Evolutionary conservation across 2,113 vertebrate species (phyloP), one percentile per base, ranked within the genome.

Genomic region (Solea senegalensis): DNA sequence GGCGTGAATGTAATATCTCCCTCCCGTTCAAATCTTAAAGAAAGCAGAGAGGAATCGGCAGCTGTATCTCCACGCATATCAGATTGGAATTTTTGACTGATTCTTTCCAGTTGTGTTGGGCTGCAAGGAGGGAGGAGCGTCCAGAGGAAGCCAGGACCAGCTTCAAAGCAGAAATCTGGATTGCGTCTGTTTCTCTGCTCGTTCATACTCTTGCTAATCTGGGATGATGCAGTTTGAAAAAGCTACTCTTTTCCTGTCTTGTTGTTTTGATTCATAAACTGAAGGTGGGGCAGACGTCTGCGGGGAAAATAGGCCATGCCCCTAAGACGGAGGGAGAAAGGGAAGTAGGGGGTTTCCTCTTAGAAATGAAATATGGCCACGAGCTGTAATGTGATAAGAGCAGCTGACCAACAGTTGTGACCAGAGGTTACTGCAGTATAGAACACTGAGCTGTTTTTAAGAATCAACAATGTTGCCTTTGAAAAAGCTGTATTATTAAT

Each of bases 391-490:
- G 55, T 72, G 69, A 77, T 80, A 64, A 49, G 54, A 82, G 50
- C 11, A 50, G 60, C 54, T 45, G 28, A 67, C 74, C 69, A 71
- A 64, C 75, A 71, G 58, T 53, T 67, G 51, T 66, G 72, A 43
- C 28, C 26, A 69, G 80, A 72, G 78, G 80, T 85, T 86, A 80
- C 73, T 73, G 8, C 50, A 28, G 66, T 57, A 66, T 72, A 78
- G 1, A 62, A 39, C 12, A 1, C 46, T 69, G 59, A 13, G 14
- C 26, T 44, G 40, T 16, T 9, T 76, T 54, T 68, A 59, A 69
- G 64, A 60, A n/a, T 46, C 53, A 72, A 46, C 66, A 15, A 28
- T 3, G 0, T 4, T n/a, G 51, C 9, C 28, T 65, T 72, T 65
- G 15, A 51, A 62, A 59, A 48, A 34, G 34, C 43, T 44, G 43